Conservation (phyloP, 2,797 vertebrate genomes). For the Hafferia zeledoni region DNA sequence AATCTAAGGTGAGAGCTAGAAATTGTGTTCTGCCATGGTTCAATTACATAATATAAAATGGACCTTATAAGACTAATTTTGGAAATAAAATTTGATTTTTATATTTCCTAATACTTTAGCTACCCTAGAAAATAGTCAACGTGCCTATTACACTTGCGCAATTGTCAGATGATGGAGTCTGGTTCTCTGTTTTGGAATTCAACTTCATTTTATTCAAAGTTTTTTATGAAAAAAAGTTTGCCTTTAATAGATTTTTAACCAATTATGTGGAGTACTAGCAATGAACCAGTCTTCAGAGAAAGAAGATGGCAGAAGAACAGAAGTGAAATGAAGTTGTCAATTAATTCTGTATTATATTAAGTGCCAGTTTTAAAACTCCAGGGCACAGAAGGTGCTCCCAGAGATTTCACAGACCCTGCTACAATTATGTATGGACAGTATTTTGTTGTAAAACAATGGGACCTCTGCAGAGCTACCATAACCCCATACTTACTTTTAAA, state of each 20-base stretch:
- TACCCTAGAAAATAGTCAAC: background rate
- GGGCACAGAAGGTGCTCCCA: background rate
- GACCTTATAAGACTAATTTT: background rate
- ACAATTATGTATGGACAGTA: background rate
- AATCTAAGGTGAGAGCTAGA: background rate
- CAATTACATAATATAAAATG: background rate
- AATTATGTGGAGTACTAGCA: background rate
- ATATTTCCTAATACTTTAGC: background rate
- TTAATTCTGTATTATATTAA: background rate
- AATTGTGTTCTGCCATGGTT: background rate
- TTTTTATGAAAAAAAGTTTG: background rate
- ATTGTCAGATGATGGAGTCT: background rate
- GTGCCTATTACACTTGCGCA: background rate
- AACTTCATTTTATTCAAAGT: background rate
- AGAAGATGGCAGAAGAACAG: background rate
- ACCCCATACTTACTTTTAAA: background rate
- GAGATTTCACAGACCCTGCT: background rate
- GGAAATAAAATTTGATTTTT: background rate
- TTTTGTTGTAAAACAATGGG: background rate
- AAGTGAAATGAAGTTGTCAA: background rate
- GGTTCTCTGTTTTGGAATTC: background rate
- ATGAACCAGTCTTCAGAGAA: background rate
- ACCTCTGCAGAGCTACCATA: background rate
- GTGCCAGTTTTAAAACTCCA: background rate
- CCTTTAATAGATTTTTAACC: background rate